Evolutionary conservation across 2,113 vertebrate genomes (phyloP).

Genomic region (Rallus limicola): DNA sequence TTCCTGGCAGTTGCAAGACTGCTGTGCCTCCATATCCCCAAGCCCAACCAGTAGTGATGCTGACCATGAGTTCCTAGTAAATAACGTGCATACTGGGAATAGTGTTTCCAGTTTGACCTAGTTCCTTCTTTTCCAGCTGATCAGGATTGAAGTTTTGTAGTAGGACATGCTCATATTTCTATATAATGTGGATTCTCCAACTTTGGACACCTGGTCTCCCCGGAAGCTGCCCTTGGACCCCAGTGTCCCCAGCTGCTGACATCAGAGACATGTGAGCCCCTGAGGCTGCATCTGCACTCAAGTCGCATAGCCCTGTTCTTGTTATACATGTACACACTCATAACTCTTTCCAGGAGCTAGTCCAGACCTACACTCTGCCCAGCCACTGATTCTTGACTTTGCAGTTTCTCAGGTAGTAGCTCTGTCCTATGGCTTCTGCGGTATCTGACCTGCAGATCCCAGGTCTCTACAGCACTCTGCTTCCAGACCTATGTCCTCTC

Average conservation of each 20-base stretch:
- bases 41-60: background rate
- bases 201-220: background rate
- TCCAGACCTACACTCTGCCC: background rate
- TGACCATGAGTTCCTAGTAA: background rate
- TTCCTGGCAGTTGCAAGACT: background rate
- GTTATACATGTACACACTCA: background rate
- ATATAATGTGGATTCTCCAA: background rate
- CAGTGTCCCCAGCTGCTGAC: background rate
- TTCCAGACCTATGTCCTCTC: background rate
- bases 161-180: background rate
- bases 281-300: background rate
- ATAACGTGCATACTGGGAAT: background rate
- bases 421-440: background rate
- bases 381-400: fast-evolving
- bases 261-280: background rate
- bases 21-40: background rate
- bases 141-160: background rate
- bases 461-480: background rate
- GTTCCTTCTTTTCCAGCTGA: background rate
- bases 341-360: background rate
- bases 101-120: background rate
- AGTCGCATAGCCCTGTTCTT: background rate
- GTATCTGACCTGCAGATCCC: background rate
- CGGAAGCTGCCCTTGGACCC: background rate
- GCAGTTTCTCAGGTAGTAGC: background rate